Percentiles rank a stretch among this genome's conserved stretches.
These are phyloP conservation scores for Volucella bombylans DNA, from an alignment of 2,888 invertebrate species.

Conservation along the genomic window DNA sequence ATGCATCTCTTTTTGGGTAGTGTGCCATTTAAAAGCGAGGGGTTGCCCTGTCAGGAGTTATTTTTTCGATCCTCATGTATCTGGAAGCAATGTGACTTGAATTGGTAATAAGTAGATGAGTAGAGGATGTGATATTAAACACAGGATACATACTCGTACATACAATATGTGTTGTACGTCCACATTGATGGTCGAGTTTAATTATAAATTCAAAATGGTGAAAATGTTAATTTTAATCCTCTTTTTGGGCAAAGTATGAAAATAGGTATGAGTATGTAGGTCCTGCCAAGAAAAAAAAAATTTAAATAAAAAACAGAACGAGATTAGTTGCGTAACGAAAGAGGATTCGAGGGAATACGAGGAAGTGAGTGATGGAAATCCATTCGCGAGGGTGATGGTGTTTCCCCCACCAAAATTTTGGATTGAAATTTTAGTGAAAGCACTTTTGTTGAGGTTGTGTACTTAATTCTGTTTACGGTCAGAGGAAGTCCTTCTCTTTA, in stretches of 20 bases:
- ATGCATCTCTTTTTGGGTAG: conserved; percentile 7
- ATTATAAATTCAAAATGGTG: conserved; percentile 71
- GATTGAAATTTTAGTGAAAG: not conserved
- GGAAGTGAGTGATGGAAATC: no score
- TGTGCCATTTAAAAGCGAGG: not conserved
- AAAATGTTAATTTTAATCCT: conserved; percentile 60
- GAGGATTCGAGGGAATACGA: conserved; percentile 42
- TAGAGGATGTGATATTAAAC: conserved; percentile 9
- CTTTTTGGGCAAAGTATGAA: conserved; percentile 8
- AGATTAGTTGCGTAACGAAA: conserved; percentile 50
- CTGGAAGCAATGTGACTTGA: conserved; percentile 50
- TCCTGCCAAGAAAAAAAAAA: not conserved
- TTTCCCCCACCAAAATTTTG: not conserved
- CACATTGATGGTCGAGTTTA: conserved; percentile 43
- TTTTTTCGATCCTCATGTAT: not conserved
- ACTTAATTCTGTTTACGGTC: conserved; percentile 27
- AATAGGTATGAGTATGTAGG: no score
- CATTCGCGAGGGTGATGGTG: conserved; percentile 21
- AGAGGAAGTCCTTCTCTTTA: conserved; percentile 10
- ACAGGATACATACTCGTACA: conserved; percentile 21
- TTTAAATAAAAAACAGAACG: conserved; percentile 5
- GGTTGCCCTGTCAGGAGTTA: not conserved
- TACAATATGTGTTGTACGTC: not conserved
- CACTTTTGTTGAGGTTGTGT: conserved; percentile 29
- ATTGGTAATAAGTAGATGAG: conserved; percentile 33